A percentile compares a stretch with the other conserved stretches of the same genome.
Evolutionary conservation across 2,797 vertebrate species (phyloP).

Genomic region (Neomorphus geoffroyi): DNA sequence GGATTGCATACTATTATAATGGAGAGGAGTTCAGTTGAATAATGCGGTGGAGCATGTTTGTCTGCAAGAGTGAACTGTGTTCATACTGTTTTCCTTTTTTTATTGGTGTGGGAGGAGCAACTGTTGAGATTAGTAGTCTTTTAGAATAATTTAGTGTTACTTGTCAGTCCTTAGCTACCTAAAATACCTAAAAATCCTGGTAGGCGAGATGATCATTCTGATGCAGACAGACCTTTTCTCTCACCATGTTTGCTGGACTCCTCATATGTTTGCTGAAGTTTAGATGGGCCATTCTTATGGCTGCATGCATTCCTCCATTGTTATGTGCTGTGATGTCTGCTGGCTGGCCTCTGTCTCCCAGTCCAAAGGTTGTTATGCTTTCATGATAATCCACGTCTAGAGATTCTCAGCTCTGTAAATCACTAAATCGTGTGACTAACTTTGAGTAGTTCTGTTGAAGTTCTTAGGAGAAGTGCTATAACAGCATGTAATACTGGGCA

Average conservation of each 20-base stretch:
- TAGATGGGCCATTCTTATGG: neutral
- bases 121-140: neutral
- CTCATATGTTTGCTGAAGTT: neutral
- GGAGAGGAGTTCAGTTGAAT: neutral
- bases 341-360: slow-evolving; percentile 21
- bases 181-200: neutral
- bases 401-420: neutral
- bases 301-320: neutral
- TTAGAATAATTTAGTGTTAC: slow-evolving; percentile 4
- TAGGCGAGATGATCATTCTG: neutral
- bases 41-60: neutral
- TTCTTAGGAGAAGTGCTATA: neutral
- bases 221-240: neutral
- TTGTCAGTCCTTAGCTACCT: neutral
- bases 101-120: slow-evolving; percentile 24
- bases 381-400: neutral
- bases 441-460: neutral
- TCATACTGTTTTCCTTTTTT: neutral
- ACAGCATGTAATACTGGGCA: neutral
- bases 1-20: neutral
- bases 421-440: neutral
- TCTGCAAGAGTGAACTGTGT: slow-evolving; percentile 1
- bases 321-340: neutral
- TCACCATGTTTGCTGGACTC: neutral
- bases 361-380: slow-evolving; percentile 10